phyloP scores from a whole-genome alignment of 2,888 invertebrate genomes.

The Panopea generosa region DNA sequence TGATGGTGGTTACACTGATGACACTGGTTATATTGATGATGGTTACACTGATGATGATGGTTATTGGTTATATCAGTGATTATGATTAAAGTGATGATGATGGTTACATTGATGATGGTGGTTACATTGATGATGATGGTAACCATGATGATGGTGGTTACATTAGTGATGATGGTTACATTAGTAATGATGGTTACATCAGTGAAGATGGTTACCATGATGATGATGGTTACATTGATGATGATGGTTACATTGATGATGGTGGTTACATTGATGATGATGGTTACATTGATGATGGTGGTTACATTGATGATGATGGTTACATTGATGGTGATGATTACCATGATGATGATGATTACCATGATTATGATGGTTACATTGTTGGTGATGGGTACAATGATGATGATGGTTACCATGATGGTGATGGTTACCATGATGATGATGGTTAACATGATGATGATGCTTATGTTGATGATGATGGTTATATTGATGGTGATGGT shows the following conservation, averaged over 20 bases:
- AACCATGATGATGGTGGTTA: neutral
- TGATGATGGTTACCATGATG: constrained; percentile 27
- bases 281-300: too few species aligned
- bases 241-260: too few species aligned
- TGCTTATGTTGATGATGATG: too few species aligned
- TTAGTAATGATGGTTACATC: constrained; percentile 13
- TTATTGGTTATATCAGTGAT: neutral
- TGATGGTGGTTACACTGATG: too few species aligned
- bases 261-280: too few species aligned
- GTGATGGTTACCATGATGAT: constrained; percentile 39
- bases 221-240: too few species aligned
- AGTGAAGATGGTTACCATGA: constrained; percentile 30
- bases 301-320: too few species aligned
- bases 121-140: neutral
- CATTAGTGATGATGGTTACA: constrained; percentile 16
- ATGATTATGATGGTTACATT: constrained; percentile 28
- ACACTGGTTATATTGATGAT: too few species aligned
- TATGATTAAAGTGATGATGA: neutral
- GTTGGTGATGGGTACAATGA: constrained; percentile 37
- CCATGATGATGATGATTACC: constrained; percentile 13
- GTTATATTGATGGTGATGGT: too few species aligned
- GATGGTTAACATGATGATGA: neutral
- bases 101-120: too few species aligned
- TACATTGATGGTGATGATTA: constrained; percentile 7
- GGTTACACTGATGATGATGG: too few species aligned